A percentile compares a stretch with the other conserved stretches of the same genome.
These are phyloP conservation scores for Tiaroga cobitis DNA, from an alignment of 2,797 vertebrate species.

Conservation along the genomic window DNA sequence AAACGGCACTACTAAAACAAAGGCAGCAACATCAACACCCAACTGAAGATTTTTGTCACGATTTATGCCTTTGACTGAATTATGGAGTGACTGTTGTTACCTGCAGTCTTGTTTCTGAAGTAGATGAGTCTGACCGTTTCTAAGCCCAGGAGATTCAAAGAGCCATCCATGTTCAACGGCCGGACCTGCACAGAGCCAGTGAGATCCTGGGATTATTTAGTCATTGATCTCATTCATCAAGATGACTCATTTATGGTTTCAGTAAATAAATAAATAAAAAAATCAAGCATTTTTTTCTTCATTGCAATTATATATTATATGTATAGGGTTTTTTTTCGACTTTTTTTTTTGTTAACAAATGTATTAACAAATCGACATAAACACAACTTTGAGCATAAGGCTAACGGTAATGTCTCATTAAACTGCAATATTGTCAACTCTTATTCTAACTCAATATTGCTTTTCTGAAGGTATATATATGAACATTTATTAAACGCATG, in stretches of 20 bases:
- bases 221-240: not conserved
- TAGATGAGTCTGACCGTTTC: slow-evolving; percentile 96
- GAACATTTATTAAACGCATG: not conserved
- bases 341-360: not conserved
- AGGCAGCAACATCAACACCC: not conserved
- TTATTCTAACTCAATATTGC: not conserved
- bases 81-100: slow-evolving; percentile 72
- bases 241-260: not conserved
- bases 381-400: not conserved
- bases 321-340: too few species aligned
- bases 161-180: slow-evolving; percentile 92
- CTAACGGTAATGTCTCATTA: not conserved
- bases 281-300: not conserved
- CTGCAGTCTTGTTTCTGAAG: slow-evolving; percentile 98
- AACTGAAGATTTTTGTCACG: slow-evolving; percentile 18
- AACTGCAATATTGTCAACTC: not conserved
- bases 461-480: not conserved
- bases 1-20: not conserved
- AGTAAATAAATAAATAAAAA: not conserved
- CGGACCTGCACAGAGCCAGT: slow-evolving; percentile 81
- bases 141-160: slow-evolving; percentile 91
- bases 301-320: too few species aligned
- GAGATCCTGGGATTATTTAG: not conserved
- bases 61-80: not conserved
- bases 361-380: not conserved